A percentile compares a stretch with the other conserved stretches of the same genome.
phyloP scores from a whole-genome alignment of 2,888 invertebrate species.

The Onthophagus sagittarius region DNA sequence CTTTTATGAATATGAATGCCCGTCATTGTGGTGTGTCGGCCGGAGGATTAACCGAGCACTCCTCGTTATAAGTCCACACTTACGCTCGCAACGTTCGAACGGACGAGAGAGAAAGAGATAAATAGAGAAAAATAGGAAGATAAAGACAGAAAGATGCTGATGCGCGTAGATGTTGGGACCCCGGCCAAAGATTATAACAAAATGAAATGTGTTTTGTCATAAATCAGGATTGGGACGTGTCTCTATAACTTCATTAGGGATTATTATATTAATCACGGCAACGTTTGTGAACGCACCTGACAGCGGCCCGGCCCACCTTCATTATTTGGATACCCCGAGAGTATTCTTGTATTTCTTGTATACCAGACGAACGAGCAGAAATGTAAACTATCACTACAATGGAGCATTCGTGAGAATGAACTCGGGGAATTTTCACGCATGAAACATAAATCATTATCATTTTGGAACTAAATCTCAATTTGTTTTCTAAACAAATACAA shows the following conservation, averaged over 20 bases:
- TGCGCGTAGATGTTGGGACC: constrained; percentile 36
- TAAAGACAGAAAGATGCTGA: no score
- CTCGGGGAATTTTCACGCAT: background rate
- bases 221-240: constrained; percentile 47
- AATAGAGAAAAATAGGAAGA: no score
- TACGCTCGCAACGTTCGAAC: background rate
- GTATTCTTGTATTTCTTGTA: background rate
- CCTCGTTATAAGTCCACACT: background rate
- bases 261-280: constrained; percentile 48
- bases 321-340: background rate
- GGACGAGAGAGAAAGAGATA: constrained; percentile 27
- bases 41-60: constrained; percentile 20
- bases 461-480: no score
- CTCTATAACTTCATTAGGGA: constrained; percentile 50
- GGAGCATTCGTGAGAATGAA: background rate
- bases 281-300: constrained; percentile 5
- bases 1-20: constrained; percentile 44
- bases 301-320: constrained; percentile 1
- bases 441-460: background rate
- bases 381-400: constrained; percentile 8
- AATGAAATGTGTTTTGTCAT: constrained; percentile 46
- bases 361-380: background rate
- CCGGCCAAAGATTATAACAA: constrained; percentile 40
- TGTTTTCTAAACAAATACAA: no score
- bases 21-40: constrained; percentile 39